Evolutionary conservation across 2,113 vertebrate genomes (phyloP), one percentile per base, ranked within the genome.

Genomic region (Vidua chalybeata): DNA sequence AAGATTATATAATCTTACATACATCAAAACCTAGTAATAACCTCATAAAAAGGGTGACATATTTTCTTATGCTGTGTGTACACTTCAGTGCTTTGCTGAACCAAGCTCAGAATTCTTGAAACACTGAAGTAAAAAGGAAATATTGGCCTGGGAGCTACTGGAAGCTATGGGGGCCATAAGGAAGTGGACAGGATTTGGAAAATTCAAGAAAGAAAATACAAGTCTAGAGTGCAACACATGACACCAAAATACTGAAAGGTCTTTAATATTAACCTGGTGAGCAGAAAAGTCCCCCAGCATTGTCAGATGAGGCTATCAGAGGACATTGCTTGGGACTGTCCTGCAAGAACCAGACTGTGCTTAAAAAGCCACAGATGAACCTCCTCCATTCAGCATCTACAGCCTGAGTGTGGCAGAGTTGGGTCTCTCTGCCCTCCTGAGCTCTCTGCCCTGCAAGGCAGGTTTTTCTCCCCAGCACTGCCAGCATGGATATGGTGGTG

Each of bases 281-380:
- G 31, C 0, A 1, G 51, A 27, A 12, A 33, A 37, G 22, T 15
- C 15, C 15, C 30, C 59, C 21, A 43, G 31, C 37, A 15, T 3
- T 58, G 26, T 22, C 31, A 66, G 26, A 33, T 27, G 59, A 7
- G 31, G 26, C 13, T 49, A 16, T 87, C 23, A 24, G 41, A 48
- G 30, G 13, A 20, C 24, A 16, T 55, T 48, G 41, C 41, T 26
- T 72, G 66, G 16, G 66, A 26, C 11, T 5, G 16, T 35, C 31
- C 49, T 64, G 26, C 58, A 43, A 64, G 43, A 73, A 37, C 19
- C 28, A 82, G 62, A 11, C 13, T 68, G 48, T 2, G 8, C 41
- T 68, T 14, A 39, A 31, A 56, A n/a, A 79, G 48, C 39, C 51
- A 31, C 2, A 1, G 0, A 7, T 15, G 4, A 68, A 31, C 17